Percentiles rank a stretch among this genome's conserved stretches.
phyloP scores from a whole-genome alignment of 2,797 vertebrate genomes.

The Phrynocephalus guinanensis region DNA sequence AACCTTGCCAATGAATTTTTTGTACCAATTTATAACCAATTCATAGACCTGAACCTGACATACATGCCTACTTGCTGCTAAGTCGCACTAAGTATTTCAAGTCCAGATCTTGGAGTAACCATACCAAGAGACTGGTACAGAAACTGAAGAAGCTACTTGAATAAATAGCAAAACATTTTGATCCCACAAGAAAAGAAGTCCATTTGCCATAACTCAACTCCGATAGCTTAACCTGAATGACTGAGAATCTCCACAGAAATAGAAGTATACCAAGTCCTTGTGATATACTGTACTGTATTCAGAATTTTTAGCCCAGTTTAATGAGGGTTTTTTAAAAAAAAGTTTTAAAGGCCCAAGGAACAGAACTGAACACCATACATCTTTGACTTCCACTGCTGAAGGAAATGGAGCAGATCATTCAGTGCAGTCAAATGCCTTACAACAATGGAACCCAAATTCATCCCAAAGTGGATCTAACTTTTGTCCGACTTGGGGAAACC shows the following conservation, averaged over 20 bases:
- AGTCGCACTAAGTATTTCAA: neutral
- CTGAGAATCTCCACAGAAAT: too few relatives aligned
- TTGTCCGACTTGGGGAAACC: neutral
- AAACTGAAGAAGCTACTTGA: too few relatives aligned
- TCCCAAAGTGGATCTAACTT: neutral
- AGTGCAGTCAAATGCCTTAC: neutral
- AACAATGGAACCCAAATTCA: neutral
- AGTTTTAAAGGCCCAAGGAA: neutral
- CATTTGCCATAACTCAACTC: too few relatives aligned
- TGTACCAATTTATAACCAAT: neutral
- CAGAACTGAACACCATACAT: neutral
- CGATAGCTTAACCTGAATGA: too few relatives aligned
- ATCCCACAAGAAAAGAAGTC: too few relatives aligned
- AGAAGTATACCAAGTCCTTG: neutral
- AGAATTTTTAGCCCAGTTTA: neutral
- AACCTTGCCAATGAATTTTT: neutral
- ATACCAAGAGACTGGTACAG: too few relatives aligned
- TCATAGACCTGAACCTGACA: fast-evolving
- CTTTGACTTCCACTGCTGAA: neutral
- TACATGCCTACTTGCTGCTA: too few relatives aligned
- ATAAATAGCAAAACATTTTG: too few relatives aligned
- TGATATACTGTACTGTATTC: neutral
- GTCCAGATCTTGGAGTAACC: neutral
- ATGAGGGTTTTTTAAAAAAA: too few relatives aligned
- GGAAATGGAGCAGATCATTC: neutral